Base-by-base conservation (phyloP, 2,888 invertebrate species). In the Sphaerophoria taeniata region DNA sequence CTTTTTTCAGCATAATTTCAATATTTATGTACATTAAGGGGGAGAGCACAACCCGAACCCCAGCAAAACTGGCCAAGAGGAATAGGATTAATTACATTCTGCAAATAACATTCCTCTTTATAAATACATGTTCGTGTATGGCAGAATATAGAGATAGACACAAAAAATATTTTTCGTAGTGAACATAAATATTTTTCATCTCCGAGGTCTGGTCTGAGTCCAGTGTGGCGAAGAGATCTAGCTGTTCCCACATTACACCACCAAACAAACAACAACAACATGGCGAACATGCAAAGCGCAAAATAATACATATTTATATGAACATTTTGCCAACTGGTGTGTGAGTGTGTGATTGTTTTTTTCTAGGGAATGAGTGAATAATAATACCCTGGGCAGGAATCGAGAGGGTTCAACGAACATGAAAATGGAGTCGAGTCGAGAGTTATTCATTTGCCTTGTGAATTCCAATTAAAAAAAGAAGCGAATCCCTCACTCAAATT, bases 401-500 rank as follows among this genome's bases (percentile, higher is more conserved):
- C 56, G 65, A 31, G 51, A 65, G 49, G 49, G 55, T 70, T 70
- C 33, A 56, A 58, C 56, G 70, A 56, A 70, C 70, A 70, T n/a
- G 47, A 56, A 70, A 55, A 34, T 33, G n/a, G 63, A 58, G 16
- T 43, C 16, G 47, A 67, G 65, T 65, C 16, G 51, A 39, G 67
- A 67, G 53, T 67, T 58, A 70, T 70, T 70, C 56, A 58, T 70
- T 70, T 70, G 45, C 70, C 55, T 70, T 70, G 45, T 43, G 70
- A 70, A 70, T 70, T 70, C 45, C 70, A 70, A 70, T 70, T 56
- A 70, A 70, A 70, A 63, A 56, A 70, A n/a, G n/a, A 24, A 24
- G 24, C 24, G 24, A 24, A 24, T 56, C 70, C 56, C 70, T 70
- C 56, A 58, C 70, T 70, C 56, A 58, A 70, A 70, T 56, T 70